phyloP scores from a whole-genome alignment of 2,888 invertebrate genomes.

The Scaptomyza cyrtandrae region DNA sequence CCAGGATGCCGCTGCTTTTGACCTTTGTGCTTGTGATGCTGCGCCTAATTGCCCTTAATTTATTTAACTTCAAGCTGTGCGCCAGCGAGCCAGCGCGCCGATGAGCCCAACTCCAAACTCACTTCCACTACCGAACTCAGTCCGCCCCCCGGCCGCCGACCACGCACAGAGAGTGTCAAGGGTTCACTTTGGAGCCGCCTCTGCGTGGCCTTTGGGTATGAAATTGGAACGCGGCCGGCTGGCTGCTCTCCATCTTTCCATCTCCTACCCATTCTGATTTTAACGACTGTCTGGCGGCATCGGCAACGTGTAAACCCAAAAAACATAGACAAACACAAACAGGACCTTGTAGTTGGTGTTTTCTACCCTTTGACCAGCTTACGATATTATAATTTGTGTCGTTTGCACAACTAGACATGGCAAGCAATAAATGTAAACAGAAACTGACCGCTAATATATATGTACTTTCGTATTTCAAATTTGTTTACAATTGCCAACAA shows the following conservation, averaged over 20 bases:
- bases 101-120: not conserved
- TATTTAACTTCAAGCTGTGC: constrained; percentile 80
- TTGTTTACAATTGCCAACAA: constrained; percentile 21
- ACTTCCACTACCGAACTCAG: not conserved
- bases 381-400: constrained; percentile 22
- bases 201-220: constrained; percentile 65
- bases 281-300: constrained; percentile 51
- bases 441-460: constrained; percentile 18
- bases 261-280: constrained; percentile 19
- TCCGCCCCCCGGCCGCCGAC: not conserved
- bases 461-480: constrained; percentile 2
- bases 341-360: constrained; percentile 5
- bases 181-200: constrained; percentile 57
- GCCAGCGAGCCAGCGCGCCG: constrained; percentile 22
- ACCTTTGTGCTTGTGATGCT: constrained; percentile 73
- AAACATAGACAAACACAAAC: constrained; percentile 16
- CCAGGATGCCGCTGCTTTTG: constrained; percentile 32
- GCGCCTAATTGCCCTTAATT: constrained; percentile 79
- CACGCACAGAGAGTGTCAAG: constrained; percentile 62
- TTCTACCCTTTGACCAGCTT: constrained; percentile 12
- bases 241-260: not conserved
- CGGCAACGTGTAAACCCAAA: constrained; percentile 23
- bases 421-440: constrained; percentile 27
- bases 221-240: constrained; percentile 50
- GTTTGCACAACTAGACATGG: constrained; percentile 10